These are phyloP conservation scores for Girardinichthys multiradiatus DNA, from an alignment of 2,113 vertebrate genomes.

Conservation along the genomic window DNA sequence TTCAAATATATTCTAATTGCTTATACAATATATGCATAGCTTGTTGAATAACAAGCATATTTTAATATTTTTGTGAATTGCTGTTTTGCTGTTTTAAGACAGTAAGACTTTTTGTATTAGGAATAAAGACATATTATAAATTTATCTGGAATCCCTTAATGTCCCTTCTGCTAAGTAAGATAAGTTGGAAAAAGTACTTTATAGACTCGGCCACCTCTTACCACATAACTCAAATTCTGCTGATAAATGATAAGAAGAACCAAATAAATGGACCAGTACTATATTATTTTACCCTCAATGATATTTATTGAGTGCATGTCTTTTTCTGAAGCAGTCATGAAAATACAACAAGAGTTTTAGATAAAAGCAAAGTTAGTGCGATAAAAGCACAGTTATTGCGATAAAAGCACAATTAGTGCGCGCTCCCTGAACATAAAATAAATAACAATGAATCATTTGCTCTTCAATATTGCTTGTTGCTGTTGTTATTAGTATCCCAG, in stretches of 20 bases:
- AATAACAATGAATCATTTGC: not conserved
- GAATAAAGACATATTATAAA: no score
- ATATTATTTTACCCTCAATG: not conserved
- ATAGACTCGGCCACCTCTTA: not conserved
- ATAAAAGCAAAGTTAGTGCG: not conserved
- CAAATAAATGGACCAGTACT: not conserved
- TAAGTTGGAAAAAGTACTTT: no score
- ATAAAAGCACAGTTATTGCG: no score
- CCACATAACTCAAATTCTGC: slow-evolving; percentile 3
- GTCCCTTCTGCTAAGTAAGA: no score
- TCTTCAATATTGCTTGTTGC: not conserved
- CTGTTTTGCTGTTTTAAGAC: no score
- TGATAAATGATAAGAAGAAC: not conserved
- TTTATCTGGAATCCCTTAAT: no score
- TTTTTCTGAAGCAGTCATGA: slow-evolving; percentile 5
- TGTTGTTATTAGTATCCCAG: not conserved
- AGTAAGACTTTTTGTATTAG: no score
- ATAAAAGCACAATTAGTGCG: not conserved
- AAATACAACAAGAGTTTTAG: slow-evolving; percentile 3
- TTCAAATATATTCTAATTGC: no score
- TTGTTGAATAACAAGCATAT: no score
- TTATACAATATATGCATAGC: no score
- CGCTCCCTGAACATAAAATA: not conserved
- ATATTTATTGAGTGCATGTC: not conserved
- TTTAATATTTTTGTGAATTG: no score